Conservation (phyloP, 35 echinoderm and acorn worm species). For the Apostichopus japonicus region DNA sequence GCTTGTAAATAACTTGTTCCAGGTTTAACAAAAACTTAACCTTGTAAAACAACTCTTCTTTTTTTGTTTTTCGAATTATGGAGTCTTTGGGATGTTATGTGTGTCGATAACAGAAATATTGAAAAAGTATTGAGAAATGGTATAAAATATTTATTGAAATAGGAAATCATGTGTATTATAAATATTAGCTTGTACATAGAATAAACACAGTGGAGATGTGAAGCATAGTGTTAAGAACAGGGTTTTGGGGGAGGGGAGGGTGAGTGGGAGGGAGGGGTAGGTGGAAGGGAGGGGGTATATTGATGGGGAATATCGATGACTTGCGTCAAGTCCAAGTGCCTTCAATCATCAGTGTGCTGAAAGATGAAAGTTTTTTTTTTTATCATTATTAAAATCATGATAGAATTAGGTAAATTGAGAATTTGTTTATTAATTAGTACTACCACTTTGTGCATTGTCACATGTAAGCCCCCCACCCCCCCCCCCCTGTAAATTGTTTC, state of each 20-base stretch:
- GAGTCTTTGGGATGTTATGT: constrained; percentile 37
- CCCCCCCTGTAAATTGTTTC: background rate
- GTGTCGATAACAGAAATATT: background rate
- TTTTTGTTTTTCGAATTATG: background rate
- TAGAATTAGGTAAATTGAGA: background rate
- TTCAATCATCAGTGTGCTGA: background rate
- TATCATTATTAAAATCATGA: background rate
- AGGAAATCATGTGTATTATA: constrained; percentile 23
- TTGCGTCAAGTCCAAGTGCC: background rate
- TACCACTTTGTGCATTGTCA: background rate
- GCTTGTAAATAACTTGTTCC: no score
- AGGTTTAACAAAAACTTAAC: background rate
- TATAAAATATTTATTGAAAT: constrained; percentile 35
- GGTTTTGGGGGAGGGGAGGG: no score
- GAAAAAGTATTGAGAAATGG: background rate
- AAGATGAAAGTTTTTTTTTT: background rate
- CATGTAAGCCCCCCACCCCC: background rate
- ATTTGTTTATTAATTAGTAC: background rate
- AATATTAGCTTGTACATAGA: background rate
- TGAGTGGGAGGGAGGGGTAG: no score
- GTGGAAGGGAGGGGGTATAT: background rate
- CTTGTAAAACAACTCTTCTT: background rate
- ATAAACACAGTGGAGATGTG: background rate
- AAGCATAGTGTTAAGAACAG: background rate
- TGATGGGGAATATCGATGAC: background rate